phyloP scores from a whole-genome alignment of 2,113 vertebrate species.

The Prunella himalayana region DNA sequence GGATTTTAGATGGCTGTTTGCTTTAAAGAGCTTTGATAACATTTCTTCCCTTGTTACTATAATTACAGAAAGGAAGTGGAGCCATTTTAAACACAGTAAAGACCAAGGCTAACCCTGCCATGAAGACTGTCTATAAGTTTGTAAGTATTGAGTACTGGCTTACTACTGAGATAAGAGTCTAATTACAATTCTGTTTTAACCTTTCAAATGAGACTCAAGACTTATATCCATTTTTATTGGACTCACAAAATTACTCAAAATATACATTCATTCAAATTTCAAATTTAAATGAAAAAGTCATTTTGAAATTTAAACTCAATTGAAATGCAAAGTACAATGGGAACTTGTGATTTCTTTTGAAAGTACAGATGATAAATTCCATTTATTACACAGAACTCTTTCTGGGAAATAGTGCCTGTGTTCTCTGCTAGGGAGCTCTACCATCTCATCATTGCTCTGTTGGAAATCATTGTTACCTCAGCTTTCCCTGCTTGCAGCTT shows the following conservation, averaged over 20 bases:
- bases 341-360: constrained; percentile 16
- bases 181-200: neutral
- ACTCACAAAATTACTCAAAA: constrained; percentile 10
- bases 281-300: neutral
- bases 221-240: neutral
- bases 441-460: constrained; percentile 47
- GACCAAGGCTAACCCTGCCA: constrained; percentile 97
- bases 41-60: constrained; percentile 37
- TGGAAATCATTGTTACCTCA: constrained; percentile 56
- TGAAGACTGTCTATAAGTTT: constrained; percentile 98
- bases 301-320: constrained; percentile 31
- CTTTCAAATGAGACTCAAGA: neutral
- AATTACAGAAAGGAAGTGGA: constrained; percentile 93
- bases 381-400: neutral
- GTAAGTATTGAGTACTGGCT: constrained; percentile 77
- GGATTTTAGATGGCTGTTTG: constrained; percentile 41
- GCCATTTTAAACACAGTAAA: constrained; percentile 95
- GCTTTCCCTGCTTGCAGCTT: constrained; percentile 36
- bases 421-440: constrained; percentile 21
- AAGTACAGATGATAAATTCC: constrained; percentile 21
- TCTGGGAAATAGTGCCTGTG: neutral
- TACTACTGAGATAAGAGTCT: constrained; percentile 35
- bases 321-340: constrained; percentile 2
- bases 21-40: constrained; percentile 21
- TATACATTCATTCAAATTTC: neutral